Evolutionary conservation across 1,140 invertebrate genomes (phyloP).

Genomic region (Sarcophaga peregrina): DNA sequence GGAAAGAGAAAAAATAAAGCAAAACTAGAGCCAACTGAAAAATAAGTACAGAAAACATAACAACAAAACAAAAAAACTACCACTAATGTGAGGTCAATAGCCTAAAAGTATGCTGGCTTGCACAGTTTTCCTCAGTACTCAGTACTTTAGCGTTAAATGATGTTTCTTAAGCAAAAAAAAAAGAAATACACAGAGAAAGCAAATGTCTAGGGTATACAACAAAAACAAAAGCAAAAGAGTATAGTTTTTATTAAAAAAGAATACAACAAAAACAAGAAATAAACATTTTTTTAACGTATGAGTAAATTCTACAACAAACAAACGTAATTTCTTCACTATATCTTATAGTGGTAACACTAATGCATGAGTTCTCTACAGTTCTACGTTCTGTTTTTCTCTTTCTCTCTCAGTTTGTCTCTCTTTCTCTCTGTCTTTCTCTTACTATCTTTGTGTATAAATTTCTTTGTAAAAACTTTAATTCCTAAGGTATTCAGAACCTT

Average conservation of each 20-base stretch:
- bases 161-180: slow-evolving; percentile 47
- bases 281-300: no score
- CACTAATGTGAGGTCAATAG: slow-evolving; percentile 54
- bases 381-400: not conserved
- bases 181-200: not conserved
- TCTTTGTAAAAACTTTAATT: no score
- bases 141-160: not conserved
- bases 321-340: no score
- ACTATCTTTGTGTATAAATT: not conserved
- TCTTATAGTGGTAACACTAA: no score
- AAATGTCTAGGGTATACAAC: not conserved
- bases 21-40: not conserved
- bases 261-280: no score
- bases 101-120: slow-evolving; percentile 55
- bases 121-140: not conserved
- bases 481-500: no score
- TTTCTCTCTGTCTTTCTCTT: not conserved
- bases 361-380: no score
- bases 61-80: not conserved
- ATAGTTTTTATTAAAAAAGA: no score
- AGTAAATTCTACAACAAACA: no score
- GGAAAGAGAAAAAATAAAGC: not conserved
- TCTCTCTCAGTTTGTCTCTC: not conserved
- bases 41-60: not conserved
- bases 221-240: no score